Conservation (phyloP, 2,888 invertebrate genomes). For the Andrena chrysosceles region DNA sequence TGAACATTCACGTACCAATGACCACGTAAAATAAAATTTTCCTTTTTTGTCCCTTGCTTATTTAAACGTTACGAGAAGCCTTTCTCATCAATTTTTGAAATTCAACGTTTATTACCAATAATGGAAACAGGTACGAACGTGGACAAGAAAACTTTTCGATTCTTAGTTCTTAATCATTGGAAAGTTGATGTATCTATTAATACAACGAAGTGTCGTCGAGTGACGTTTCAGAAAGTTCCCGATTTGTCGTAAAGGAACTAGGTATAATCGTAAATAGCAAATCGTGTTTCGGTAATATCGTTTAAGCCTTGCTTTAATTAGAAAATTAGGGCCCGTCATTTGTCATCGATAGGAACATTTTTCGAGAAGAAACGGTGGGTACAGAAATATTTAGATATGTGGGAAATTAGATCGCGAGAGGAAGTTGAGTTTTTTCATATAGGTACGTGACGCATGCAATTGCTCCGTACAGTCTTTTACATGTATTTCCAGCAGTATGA, state of each 20-base stretch:
- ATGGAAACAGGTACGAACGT: background rate
- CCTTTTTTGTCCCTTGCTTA: background rate
- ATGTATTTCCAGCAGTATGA: background rate
- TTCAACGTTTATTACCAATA: background rate
- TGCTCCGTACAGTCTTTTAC: background rate
- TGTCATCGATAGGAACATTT: background rate
- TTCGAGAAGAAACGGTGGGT: background rate
- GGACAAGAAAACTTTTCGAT: background rate
- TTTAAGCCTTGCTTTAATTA: background rate
- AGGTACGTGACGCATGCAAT: background rate
- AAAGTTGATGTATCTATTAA: background rate
- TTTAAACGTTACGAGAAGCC: background rate
- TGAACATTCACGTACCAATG: background rate
- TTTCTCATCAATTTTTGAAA: background rate
- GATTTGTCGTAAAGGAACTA: background rate
- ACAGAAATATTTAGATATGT: background rate
- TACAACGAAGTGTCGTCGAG: too few species aligned
- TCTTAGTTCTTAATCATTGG: conserved; percentile 13
- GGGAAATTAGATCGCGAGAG: background rate
- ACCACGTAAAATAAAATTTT: background rate
- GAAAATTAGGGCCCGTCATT: background rate
- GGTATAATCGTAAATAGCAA: background rate
- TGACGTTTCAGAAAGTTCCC: background rate
- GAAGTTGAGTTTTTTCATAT: background rate
- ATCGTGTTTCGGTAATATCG: background rate